Conservation (phyloP, 2,888 invertebrate genomes). For the Sinohyriopsis cumingii region DNA sequence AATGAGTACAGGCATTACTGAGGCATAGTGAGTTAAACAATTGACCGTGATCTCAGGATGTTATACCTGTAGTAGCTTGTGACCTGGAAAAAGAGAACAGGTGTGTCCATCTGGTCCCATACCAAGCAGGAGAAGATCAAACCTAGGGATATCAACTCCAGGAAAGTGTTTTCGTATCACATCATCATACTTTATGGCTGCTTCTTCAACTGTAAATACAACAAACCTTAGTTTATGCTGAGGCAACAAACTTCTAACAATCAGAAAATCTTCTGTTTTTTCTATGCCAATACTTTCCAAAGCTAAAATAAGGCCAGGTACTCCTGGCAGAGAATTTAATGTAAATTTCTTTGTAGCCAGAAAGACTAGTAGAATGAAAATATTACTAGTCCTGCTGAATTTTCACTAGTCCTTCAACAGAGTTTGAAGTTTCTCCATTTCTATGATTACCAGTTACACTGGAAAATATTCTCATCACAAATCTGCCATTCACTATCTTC, state of each 20-base stretch:
- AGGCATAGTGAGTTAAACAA: too few species aligned
- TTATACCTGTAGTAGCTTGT: conserved; percentile 70
- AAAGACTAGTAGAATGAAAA: too few species aligned
- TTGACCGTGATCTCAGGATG: not conserved
- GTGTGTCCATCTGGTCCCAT: conserved; percentile 99
- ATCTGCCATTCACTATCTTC: not conserved
- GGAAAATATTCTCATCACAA: not conserved
- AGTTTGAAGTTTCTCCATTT: too few species aligned
- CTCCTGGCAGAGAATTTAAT: too few species aligned
- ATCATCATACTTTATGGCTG: conserved; percentile 83
- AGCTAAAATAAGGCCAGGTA: too few species aligned
- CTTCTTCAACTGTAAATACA: conserved; percentile 78
- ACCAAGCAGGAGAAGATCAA: conserved; percentile 92
- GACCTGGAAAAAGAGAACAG: conserved; percentile 94
- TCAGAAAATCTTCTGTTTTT: not conserved
- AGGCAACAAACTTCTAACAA: not conserved
- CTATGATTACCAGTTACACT: too few species aligned
- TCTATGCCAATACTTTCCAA: too few species aligned
- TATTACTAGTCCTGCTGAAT: too few species aligned
- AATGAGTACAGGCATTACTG: too few species aligned
- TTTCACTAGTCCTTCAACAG: too few species aligned
- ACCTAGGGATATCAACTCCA: conserved; percentile 78
- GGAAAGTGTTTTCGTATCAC: conserved; percentile 80
- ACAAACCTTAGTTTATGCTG: not conserved
- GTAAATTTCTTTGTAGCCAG: too few species aligned